phyloP scores from a whole-genome alignment of 2,888 invertebrate species.

The Lamproptera curius region DNA sequence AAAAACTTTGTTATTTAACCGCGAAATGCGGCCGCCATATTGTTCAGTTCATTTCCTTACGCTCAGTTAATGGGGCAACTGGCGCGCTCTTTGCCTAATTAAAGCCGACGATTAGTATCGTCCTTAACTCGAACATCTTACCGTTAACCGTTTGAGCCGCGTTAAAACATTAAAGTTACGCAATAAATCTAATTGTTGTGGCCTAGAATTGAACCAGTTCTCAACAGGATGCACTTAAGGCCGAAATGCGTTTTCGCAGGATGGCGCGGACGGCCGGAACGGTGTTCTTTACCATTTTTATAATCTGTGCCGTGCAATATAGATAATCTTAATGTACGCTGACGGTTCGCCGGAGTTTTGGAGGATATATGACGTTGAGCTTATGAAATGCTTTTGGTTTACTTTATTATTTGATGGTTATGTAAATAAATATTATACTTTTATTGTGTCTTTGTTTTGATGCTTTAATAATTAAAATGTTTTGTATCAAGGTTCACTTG shows the following conservation, averaged over 20 bases:
- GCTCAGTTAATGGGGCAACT: not conserved
- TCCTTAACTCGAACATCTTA: conserved; percentile 6
- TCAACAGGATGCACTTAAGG: conserved; percentile 34
- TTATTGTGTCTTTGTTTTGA: no score
- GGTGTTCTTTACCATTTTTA: conserved; percentile 28
- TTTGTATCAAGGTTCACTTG: no score
- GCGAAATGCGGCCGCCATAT: not conserved
- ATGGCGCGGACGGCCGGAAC: conserved; percentile 37
- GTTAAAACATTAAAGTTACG: conserved; percentile 22
- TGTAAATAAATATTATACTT: no score
- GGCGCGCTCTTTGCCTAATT: conserved; percentile 5
- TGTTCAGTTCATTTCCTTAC: not conserved
- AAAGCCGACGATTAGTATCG: conserved; percentile 6
- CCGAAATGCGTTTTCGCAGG: conserved; percentile 31
- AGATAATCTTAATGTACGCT: conserved; percentile 13
- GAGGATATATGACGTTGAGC: conserved; percentile 10
- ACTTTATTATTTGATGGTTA: no score
- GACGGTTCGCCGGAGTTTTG: not conserved
- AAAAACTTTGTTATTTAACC: not conserved
- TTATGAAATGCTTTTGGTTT: no score
- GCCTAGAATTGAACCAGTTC: conserved; percentile 35
- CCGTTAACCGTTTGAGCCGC: conserved; percentile 10
- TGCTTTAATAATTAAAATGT: no score
- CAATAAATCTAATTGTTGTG: conserved; percentile 33
- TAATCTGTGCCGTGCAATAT: conserved; percentile 8